Evolutionary conservation across 2,888 invertebrate genomes (phyloP).

Genomic region (Congeria kusceri): DNA sequence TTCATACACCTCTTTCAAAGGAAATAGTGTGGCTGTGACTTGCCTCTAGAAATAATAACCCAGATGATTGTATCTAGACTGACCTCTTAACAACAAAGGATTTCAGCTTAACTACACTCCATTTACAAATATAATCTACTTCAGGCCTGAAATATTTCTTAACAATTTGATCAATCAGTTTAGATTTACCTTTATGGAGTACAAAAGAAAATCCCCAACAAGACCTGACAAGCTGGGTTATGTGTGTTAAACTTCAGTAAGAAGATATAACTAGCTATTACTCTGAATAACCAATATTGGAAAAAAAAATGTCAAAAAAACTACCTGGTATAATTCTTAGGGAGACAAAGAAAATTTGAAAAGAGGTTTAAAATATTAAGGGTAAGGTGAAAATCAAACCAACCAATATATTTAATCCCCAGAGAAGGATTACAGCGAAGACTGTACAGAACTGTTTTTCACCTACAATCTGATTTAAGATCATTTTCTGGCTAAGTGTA

Average conservation of each 20-base stretch:
- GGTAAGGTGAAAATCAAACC: no score
- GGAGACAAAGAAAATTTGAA: no score
- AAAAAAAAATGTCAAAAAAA: no score
- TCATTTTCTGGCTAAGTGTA: no score
- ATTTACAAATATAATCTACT: slow-evolving; percentile 8
- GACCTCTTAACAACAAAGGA: slow-evolving; percentile 9
- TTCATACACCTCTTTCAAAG: slow-evolving; percentile 3
- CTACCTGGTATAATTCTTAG: no score
- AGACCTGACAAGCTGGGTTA: background rate
- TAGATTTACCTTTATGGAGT: slow-evolving; percentile 8
- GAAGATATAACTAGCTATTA: slow-evolving; percentile 4
- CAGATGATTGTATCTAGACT: slow-evolving; percentile 5
- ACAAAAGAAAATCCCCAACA: slow-evolving; percentile 12
- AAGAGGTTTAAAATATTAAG: no score
- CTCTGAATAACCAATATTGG: slow-evolving; percentile 1
- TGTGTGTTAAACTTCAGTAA: slow-evolving; percentile 5
- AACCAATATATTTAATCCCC: no score
- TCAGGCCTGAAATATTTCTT: slow-evolving; percentile 5
- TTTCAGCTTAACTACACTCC: slow-evolving; percentile 3
- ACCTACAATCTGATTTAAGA: no score
- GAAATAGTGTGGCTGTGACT: slow-evolving; percentile 3
- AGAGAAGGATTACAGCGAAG: no score
- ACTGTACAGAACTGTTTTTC: no score
- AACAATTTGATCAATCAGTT: slow-evolving; percentile 10
- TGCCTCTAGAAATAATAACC: slow-evolving; percentile 8